Evolutionary conservation across 2,888 invertebrate species (phyloP), one percentile per base, ranked within the genome.

Genomic region (Synergus itoensis): DNA sequence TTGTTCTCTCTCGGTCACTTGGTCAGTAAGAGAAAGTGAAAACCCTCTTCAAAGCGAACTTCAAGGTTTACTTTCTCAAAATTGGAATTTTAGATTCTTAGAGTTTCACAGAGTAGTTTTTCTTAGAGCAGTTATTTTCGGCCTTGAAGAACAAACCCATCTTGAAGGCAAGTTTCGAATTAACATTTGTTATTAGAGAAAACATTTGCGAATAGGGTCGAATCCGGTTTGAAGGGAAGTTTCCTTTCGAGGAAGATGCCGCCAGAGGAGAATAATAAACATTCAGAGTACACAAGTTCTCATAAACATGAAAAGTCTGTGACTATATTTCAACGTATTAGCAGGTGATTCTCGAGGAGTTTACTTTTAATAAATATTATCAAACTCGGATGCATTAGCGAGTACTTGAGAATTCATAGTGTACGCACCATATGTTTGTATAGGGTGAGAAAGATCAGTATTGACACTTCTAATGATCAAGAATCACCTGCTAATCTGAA

Each of bases 361-460:
- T 73, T 73, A 53, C 73, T 53, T 53, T 53, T 73, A 36, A 73
- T 53, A 73, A 73, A 73, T 53, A 73, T 53, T 53, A 53, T 36
- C 73, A 57, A 73, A 73, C 73, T 36, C n/a, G 11, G 18, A 53
- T 73, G 53, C 87, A 87, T 87, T 87, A 87, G 83, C 83, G 79
- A 60, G 79, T 63, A 76, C 80, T 69, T 76, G 77, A 80, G 81
- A 79, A 84, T 80, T 81, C 78, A 77, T 79, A 84, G 80, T 76
- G 82, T 76, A 65, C 63, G 40, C 16, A 9, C 12, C 11, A 36
- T 11, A 36, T 1, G n/a, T 73, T 62, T 62, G 62, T 14, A 28
- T 28, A 28, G 14, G 21, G 62, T 62, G 62, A 62, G 62, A 62
- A 62, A 62, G 28, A 62, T 28, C 18, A 62, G 12, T 62, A 62